Evolutionary conservation across 2,797 vertebrate genomes (phyloP).

Genomic region (Aeoliscus strigatus): DNA sequence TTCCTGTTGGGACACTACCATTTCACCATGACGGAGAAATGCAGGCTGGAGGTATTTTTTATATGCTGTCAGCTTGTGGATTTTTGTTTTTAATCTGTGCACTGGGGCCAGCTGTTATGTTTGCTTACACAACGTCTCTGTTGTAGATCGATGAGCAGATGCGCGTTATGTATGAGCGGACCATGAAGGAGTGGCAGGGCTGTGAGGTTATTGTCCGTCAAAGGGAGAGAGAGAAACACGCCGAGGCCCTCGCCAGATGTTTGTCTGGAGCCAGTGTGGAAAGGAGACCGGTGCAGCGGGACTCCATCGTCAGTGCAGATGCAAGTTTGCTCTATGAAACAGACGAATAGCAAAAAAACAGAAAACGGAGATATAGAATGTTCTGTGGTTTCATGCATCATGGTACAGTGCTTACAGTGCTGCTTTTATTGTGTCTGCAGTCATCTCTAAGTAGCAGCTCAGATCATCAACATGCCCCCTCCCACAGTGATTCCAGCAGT

Average conservation of each 20-base stretch:
- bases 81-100: too few relatives aligned
- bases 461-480: constrained; percentile 78
- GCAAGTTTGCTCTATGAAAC: constrained; percentile 61
- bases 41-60: constrained; percentile 83
- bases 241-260: constrained; percentile 89
- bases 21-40: constrained; percentile 85
- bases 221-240: constrained; percentile 89
- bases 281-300: constrained; percentile 82
- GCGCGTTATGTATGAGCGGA: constrained; percentile 84
- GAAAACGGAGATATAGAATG: background rate
- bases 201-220: constrained; percentile 93
- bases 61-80: background rate
- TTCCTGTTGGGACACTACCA: constrained; percentile 96
- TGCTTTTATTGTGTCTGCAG: constrained; percentile 62
- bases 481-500: constrained; percentile 89
- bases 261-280: constrained; percentile 88
- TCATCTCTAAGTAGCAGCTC: constrained; percentile 91
- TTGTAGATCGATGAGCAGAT: constrained; percentile 86
- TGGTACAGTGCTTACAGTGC: constrained; percentile 9
- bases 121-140: constrained; percentile 8
- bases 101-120: background rate
- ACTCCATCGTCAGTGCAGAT: constrained; percentile 94
- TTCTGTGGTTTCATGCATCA: background rate
- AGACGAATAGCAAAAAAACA: background rate
- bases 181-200: constrained; percentile 94